Evolutionary conservation across 1,140 invertebrate species (phyloP).

Genomic region (Hylaeus volcanicus): DNA sequence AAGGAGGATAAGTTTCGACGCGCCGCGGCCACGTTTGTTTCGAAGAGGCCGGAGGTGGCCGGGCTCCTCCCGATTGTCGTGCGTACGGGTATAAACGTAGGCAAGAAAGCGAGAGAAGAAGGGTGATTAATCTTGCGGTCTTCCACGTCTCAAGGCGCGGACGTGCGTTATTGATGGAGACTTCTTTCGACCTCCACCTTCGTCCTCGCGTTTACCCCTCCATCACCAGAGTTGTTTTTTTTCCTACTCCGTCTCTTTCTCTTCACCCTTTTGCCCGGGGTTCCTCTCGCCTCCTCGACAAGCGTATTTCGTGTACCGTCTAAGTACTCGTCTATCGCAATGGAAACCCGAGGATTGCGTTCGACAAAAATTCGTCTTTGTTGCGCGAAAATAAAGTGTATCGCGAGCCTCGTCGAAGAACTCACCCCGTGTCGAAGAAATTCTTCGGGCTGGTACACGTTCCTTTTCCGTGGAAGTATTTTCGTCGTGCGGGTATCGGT

Average conservation of each 20-base stretch:
- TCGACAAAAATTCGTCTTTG: too few species aligned
- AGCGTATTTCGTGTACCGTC: constrained; percentile 42
- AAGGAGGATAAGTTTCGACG: constrained; percentile 62
- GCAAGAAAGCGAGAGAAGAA: constrained; percentile 75
- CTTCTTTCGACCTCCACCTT: constrained; percentile 77
- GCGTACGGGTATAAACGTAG: constrained; percentile 66
- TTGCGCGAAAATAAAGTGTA: too few species aligned
- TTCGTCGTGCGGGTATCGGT: constrained; percentile 6
- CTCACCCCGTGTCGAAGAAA: constrained; percentile 25
- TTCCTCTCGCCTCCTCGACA: constrained; percentile 28
- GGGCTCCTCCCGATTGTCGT: constrained; percentile 64
- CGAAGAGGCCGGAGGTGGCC: constrained; percentile 40
- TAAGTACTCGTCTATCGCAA: constrained; percentile 26
- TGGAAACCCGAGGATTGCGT: too few species aligned
- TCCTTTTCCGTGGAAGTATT: constrained; percentile 17
- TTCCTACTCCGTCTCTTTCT: not conserved
- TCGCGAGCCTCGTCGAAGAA: not conserved
- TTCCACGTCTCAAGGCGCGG: constrained; percentile 79
- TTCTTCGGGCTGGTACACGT: constrained; percentile 21
- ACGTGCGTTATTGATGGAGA: constrained; percentile 81
- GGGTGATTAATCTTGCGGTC: constrained; percentile 81
- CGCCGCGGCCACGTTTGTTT: constrained; percentile 56
- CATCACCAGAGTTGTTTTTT: not conserved
- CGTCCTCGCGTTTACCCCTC: constrained; percentile 51
- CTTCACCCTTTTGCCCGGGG: constrained; percentile 23